Evolutionary conservation across 2,113 vertebrate species (phyloP).

Genomic region (Rhinopomastus cyanomelas): DNA sequence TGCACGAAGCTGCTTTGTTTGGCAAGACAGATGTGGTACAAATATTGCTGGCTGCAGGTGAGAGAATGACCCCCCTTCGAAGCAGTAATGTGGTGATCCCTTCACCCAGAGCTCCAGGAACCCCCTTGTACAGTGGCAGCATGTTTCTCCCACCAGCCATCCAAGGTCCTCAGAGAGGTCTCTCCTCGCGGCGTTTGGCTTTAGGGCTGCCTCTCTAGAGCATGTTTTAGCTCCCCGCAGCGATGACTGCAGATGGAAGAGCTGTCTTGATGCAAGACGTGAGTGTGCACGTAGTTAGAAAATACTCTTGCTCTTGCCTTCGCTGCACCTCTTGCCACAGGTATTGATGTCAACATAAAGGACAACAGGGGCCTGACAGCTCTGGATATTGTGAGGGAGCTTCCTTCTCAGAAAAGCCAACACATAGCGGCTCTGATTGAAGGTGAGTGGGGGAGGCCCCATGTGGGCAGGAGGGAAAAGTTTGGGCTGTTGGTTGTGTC

Average conservation of each 20-base stretch:
- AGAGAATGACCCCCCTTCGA: slow-evolving; percentile 66
- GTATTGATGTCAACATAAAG: slow-evolving; percentile 90
- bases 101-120: background rate
- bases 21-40: slow-evolving; percentile 97
- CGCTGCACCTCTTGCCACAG: slow-evolving; percentile 61
- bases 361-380: slow-evolving; percentile 90
- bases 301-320: background rate
- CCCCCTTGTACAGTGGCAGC: background rate
- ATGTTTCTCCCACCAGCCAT: background rate
- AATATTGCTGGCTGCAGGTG: slow-evolving; percentile 94
- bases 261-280: background rate
- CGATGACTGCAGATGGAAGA: background rate
- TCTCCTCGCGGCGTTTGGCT: background rate
- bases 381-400: slow-evolving; percentile 91
- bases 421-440: slow-evolving; percentile 91
- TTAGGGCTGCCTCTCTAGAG: background rate
- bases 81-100: background rate
- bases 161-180: background rate
- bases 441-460: slow-evolving; percentile 71
- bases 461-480: background rate
- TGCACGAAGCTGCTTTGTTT: slow-evolving; percentile 97
- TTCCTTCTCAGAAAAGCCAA: slow-evolving; percentile 97
- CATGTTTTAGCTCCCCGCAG: background rate
- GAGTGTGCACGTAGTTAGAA: background rate
- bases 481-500: background rate